phyloP scores from a whole-genome alignment of 2,888 invertebrate species.

The Andrena bicolor region DNA sequence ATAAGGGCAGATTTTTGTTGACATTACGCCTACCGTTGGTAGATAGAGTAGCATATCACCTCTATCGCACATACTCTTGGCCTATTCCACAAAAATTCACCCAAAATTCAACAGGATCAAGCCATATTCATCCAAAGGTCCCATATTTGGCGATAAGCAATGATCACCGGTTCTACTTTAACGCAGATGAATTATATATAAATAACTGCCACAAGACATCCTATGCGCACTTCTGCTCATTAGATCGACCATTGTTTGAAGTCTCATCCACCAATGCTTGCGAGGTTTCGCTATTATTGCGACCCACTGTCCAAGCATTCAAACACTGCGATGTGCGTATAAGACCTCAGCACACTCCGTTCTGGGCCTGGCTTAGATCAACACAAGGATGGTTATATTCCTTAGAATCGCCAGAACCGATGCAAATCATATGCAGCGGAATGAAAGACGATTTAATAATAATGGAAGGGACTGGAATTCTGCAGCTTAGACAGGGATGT shows the following conservation, averaged over 20 bases:
- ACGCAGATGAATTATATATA: neutral
- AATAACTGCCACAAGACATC: neutral
- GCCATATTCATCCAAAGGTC: neutral
- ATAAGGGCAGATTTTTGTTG: neutral
- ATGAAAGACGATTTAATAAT: neutral
- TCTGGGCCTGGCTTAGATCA: neutral
- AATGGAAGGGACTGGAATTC: neutral
- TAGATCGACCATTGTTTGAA: neutral
- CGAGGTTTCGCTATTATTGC: neutral
- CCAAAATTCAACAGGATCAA: neutral
- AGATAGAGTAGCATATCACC: neutral
- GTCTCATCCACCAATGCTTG: neutral
- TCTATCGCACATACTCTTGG: neutral
- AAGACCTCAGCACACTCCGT: neutral
- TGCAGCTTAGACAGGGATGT: neutral
- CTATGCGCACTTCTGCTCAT: neutral
- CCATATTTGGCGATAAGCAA: neutral
- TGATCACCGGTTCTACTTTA: neutral
- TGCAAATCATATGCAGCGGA: neutral
- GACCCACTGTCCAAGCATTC: neutral
- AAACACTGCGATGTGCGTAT: neutral
- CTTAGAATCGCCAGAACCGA: neutral
- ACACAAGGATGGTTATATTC: slow-evolving; percentile 4
- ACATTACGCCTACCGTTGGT: neutral
- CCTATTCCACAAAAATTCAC: neutral